These are phyloP conservation scores for Dicerorhinus sumatrensis DNA, from an alignment of 2,113 vertebrate genomes.

Conservation along the genomic window DNA sequence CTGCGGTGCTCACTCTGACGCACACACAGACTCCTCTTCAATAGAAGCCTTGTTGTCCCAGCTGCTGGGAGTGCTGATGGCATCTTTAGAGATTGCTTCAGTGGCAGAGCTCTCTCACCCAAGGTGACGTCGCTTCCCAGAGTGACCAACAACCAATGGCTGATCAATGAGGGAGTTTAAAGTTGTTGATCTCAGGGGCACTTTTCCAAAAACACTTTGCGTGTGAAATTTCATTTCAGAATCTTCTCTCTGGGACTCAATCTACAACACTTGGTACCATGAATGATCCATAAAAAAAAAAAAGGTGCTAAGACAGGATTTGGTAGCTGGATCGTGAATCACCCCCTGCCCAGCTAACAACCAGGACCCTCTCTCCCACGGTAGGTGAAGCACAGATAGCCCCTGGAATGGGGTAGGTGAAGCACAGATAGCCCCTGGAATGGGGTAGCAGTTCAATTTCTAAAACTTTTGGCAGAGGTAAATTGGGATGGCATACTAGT, in stretches of 20 bases:
- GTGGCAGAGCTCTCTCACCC: neutral
- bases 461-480: neutral
- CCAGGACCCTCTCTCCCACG: neutral
- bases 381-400: neutral
- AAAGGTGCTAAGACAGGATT: neutral
- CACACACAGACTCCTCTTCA: no score
- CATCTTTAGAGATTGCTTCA: neutral
- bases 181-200: neutral
- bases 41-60: no score
- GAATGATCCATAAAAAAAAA: neutral
- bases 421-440: neutral
- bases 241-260: neutral
- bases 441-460: neutral
- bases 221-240: neutral
- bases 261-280: neutral
- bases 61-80: rapidly evolving
- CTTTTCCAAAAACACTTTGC: neutral
- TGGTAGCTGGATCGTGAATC: neutral
- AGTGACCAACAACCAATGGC: neutral
- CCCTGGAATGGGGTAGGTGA: neutral
- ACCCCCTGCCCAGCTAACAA: neutral
- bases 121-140: neutral
- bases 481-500: neutral
- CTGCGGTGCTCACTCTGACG: no score
- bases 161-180: neutral